Evolutionary conservation across 2,888 invertebrate species (phyloP), one percentile per base, ranked within the genome.

Genomic region (Stenodema calcarata): DNA sequence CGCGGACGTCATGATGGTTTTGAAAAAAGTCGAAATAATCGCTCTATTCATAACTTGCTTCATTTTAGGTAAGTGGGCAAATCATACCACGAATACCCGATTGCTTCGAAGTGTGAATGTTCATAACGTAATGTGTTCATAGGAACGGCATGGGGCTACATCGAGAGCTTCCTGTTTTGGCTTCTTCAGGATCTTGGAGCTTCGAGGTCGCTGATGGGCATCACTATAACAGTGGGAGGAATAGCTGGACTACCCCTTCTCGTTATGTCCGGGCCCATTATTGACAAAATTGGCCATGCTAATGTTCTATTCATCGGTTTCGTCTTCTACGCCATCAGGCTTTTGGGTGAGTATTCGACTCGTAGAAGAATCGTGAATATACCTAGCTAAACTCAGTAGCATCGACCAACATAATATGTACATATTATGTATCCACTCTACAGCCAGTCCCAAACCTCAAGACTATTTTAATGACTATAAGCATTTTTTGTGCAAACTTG

Each of bases 71-170:
- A 91, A 92, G 83, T 44, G 44, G 18, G 18, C 28, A 27, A 70
- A 70, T 79, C 42, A 6, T 16, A 73, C 14, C 28, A 7, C 28
- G 7, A 73, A 27, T 23, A 23, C 28, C 73, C 11, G 9, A n/a
- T 70, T 23, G 12, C 27, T 23, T n/a, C n/a, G n/a, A n/a, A n/a
- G n/a, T n/a, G n/a, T n/a, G n/a, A n/a, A n/a, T n/a, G n/a, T n/a
- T n/a, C n/a, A n/a, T n/a, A n/a, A n/a, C n/a, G n/a, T n/a, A n/a
- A n/a, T n/a, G n/a, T n/a, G n/a, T n/a, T n/a, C n/a, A n/a, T n/a
- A 95, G 95, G 95, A 44, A 94, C 94, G 28, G 95, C 95, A n/a
- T 96, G 95, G 95, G 96, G 96, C 50, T 95, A 95, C 91, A 94
- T 96, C 89, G 96, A 96, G 91, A 95, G 95, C 89, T 96, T 95